A percentile compares a stretch with the other conserved stretches of the same genome.
Conservation (phyloP, 2,888 invertebrate species). For the Chalcosyrphus nemorum region DNA sequence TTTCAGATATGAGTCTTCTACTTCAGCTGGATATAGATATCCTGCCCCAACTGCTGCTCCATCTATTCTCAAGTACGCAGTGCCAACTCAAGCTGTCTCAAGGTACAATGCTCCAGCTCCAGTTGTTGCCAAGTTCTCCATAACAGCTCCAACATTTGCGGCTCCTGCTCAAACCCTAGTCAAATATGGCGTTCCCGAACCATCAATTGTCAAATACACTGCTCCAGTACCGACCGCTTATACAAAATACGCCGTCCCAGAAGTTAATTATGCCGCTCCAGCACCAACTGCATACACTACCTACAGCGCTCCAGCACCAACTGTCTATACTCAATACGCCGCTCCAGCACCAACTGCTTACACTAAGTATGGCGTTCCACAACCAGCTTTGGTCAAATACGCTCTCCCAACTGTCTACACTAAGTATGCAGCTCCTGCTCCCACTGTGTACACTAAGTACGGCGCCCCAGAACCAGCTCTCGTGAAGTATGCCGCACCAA, state of each 20-base stretch:
- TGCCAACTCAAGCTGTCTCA: constrained; percentile 14
- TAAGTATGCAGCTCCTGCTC: constrained; percentile 76
- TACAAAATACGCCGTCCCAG: constrained; percentile 18
- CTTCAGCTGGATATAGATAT: constrained; percentile 25
- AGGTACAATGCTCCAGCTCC: constrained; percentile 33
- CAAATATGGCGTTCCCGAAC: constrained; percentile 3
- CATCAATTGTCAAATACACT: constrained; percentile 27
- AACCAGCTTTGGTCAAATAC: too few relatives aligned
- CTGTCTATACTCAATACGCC: constrained; percentile 66
- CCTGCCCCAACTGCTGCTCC: constrained; percentile 12
- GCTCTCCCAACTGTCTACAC: constrained; percentile 75
- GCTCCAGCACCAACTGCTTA: constrained; percentile 75
- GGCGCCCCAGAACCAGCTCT: not conserved
- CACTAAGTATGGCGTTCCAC: constrained; percentile 61
- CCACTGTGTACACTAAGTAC: constrained; percentile 14
- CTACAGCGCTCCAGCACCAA: constrained; percentile 22
- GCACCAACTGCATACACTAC: constrained; percentile 1
- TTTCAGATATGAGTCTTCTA: not conserved
- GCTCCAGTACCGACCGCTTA: constrained; percentile 57
- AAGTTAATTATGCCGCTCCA: constrained; percentile 76
- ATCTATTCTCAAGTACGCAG: constrained; percentile 16
- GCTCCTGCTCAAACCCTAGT: constrained; percentile 3
- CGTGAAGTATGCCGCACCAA: not conserved
- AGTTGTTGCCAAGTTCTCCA: constrained; percentile 21
- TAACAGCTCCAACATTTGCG: constrained; percentile 29